Percentiles rank a stretch among this genome's conserved stretches.
Evolutionary conservation across 1,140 invertebrate genomes (phyloP).

Genomic region (Macrosteles quadrilineatus): DNA sequence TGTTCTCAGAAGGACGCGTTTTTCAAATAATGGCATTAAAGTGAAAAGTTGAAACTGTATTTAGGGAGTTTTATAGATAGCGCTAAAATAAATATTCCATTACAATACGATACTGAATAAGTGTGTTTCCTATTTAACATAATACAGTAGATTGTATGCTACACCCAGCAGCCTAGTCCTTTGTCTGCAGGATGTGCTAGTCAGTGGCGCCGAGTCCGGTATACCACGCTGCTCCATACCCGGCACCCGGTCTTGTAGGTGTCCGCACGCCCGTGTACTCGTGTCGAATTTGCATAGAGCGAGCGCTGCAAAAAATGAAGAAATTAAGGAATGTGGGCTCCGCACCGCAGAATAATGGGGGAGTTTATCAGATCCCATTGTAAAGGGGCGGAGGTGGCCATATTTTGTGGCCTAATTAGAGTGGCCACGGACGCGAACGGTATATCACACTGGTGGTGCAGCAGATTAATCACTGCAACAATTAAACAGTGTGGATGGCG

Average conservation of each 20-base stretch:
- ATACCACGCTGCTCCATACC: too few relatives aligned
- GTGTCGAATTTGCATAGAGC: slow-evolving; percentile 17
- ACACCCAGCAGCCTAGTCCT: too few relatives aligned
- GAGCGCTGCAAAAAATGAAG: slow-evolving; percentile 19
- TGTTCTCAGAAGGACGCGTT: too few relatives aligned
- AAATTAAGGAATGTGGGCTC: slow-evolving; percentile 25
- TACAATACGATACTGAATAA: too few relatives aligned
- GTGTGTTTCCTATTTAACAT: too few relatives aligned
- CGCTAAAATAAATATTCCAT: too few relatives aligned
- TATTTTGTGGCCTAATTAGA: slow-evolving; percentile 21
- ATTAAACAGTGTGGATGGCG: slow-evolving; percentile 15
- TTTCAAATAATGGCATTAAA: too few relatives aligned
- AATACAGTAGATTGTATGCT: too few relatives aligned
- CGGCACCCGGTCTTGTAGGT: not conserved
- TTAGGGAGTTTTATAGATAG: too few relatives aligned
- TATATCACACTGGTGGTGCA: not conserved
- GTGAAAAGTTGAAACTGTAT: too few relatives aligned
- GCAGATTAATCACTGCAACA: slow-evolving; percentile 18
- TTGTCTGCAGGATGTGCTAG: too few relatives aligned
- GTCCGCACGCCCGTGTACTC: slow-evolving; percentile 13
- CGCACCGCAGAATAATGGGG: slow-evolving; percentile 8
- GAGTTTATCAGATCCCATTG: slow-evolving; percentile 25
- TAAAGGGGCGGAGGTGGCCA: slow-evolving; percentile 8
- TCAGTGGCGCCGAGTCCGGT: too few relatives aligned
- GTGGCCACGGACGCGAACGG: not conserved